These are phyloP conservation scores for Sarcophaga variegata DNA, from an alignment of 2,888 invertebrate genomes.

Conservation along the genomic window DNA sequence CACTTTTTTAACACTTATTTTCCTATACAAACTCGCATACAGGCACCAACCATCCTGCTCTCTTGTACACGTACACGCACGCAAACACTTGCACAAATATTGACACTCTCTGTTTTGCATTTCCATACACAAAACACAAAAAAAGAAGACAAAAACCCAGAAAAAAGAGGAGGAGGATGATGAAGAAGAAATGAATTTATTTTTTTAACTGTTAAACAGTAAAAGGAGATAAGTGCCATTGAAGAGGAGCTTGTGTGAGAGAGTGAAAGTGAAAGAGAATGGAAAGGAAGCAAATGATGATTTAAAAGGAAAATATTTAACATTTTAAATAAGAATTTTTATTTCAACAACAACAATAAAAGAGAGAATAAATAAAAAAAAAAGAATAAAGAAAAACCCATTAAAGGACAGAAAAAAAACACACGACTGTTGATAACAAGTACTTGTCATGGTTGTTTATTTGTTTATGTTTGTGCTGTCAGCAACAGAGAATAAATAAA, in stretches of 20 bases:
- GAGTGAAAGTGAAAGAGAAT: no score
- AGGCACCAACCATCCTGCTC: no score
- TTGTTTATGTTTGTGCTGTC: constrained; percentile 9
- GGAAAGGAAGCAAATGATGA: neutral
- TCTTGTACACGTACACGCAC: neutral
- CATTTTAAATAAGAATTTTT: constrained; percentile 8
- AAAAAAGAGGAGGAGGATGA: neutral
- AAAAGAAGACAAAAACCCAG: neutral
- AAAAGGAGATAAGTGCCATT: no score
- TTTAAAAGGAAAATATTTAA: constrained; percentile 4
- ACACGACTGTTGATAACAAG: constrained; percentile 30
- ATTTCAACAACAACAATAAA: neutral
- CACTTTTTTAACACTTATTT: neutral
- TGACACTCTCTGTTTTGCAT: constrained; percentile 12
- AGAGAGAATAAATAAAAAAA: neutral
- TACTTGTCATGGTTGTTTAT: constrained; percentile 15
- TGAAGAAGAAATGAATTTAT: no score
- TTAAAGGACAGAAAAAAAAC: neutral
- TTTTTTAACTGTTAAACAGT: no score
- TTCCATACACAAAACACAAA: constrained; percentile 13
- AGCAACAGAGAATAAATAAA: constrained; percentile 18
- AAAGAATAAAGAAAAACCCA: neutral
- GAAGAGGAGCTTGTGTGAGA: no score
- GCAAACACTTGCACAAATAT: constrained; percentile 11
- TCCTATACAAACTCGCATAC: neutral